phyloP scores from a whole-genome alignment of 92 coral and sea anemone species.

The Siderastrea siderea region DNA sequence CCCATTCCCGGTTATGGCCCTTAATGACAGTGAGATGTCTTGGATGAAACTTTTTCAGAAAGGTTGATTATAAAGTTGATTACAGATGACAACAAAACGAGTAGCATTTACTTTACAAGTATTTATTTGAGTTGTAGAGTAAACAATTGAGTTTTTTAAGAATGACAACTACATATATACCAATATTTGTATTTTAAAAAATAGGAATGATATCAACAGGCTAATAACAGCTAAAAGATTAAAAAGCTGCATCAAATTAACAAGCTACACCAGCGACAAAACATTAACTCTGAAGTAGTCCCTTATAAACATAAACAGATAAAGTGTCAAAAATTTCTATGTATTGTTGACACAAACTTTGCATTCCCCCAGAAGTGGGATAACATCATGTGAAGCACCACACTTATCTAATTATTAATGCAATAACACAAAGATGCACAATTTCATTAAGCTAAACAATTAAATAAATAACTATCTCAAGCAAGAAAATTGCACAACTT shows the following conservation, averaged over 20 bases:
- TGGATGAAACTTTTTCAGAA: no score
- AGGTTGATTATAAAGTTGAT: no score
- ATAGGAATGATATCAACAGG: not conserved
- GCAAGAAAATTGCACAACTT: not conserved
- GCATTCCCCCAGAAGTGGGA: not conserved
- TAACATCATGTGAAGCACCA: not conserved
- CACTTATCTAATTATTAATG: no score
- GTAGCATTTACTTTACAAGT: no score
- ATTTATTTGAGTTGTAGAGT: not conserved
- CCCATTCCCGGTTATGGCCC: no score
- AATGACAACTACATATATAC: not conserved
- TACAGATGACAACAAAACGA: no score
- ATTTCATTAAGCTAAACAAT: not conserved
- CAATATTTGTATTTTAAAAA: not conserved
- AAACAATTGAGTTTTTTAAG: not conserved
- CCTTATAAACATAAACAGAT: not conserved
- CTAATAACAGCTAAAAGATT: not conserved
- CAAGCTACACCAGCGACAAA: not conserved
- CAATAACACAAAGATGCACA: not conserved
- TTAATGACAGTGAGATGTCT: no score
- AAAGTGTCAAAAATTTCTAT: not conserved
- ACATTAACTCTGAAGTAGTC: not conserved
- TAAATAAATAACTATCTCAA: not conserved
- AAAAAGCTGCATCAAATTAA: not conserved
- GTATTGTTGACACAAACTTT: not conserved